These are phyloP conservation scores for Bucco capensis DNA, from an alignment of 2,113 vertebrate genomes.

Conservation along the genomic window DNA sequence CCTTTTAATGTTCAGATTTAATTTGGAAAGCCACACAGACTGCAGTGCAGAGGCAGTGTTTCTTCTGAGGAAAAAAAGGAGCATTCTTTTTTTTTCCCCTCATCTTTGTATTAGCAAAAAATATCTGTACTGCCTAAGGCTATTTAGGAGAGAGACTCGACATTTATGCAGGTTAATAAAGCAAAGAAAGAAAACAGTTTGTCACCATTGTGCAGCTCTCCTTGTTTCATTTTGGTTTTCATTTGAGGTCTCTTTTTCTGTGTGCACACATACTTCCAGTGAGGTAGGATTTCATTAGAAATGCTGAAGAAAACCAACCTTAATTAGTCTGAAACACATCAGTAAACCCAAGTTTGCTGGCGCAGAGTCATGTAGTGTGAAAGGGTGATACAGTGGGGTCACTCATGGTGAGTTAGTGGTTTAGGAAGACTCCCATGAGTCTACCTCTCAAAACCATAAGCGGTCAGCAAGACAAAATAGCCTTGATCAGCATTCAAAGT, in stretches of 20 bases:
- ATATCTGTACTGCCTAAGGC: neutral
- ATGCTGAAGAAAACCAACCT: conserved; percentile 60
- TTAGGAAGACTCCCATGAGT: conserved; percentile 57
- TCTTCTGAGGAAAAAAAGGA: neutral
- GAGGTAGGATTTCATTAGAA: conserved; percentile 68
- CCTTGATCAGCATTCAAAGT: conserved; percentile 63
- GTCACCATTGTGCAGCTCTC: neutral
- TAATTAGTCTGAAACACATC: conserved; percentile 69
- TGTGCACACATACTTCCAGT: neutral
- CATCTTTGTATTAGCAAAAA: neutral
- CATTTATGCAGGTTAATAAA: conserved; percentile 30
- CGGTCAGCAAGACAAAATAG: conserved; percentile 56
- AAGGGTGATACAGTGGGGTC: conserved; percentile 53
- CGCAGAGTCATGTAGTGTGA: conserved; percentile 53
- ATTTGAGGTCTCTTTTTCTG: conserved; percentile 7
- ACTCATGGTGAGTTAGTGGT: conserved; percentile 56
- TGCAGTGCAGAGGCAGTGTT: neutral
- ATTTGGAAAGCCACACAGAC: neutral
- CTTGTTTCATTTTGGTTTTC: conserved; percentile 2
- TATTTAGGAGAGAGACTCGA: neutral
- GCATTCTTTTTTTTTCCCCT: neutral
- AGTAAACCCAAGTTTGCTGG: conserved; percentile 64
- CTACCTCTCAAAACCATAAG: conserved; percentile 58
- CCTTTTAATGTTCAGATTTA: neutral
- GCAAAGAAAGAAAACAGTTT: conserved; percentile 43